Evolutionary conservation across 2,797 vertebrate species (phyloP).

Genomic region (Gila robusta): DNA sequence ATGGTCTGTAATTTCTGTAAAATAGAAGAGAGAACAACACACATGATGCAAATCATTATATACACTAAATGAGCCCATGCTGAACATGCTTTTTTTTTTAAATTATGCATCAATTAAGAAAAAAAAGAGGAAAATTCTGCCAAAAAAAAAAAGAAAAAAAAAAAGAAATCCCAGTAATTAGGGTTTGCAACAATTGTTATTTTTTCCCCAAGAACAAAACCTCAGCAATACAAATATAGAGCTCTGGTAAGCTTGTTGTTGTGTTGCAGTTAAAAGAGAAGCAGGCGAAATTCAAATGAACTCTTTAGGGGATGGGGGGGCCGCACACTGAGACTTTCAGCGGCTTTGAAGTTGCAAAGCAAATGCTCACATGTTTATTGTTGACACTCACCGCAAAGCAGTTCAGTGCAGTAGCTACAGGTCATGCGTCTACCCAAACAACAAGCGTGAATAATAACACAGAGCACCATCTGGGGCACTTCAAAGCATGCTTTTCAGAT

Average conservation of each 20-base stretch:
- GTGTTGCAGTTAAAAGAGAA: conserved; percentile 61
- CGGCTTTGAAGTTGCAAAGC: conserved; percentile 69
- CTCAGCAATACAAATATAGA: conserved; percentile 54
- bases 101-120: conserved; percentile 24
- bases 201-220: conserved; percentile 56
- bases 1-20: conserved; percentile 68
- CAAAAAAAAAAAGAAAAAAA: not conserved
- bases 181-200: conserved; percentile 51
- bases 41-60: conserved; percentile 31
- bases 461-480: conserved; percentile 79
- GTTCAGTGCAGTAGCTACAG: conserved; percentile 79
- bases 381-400: conserved; percentile 72
- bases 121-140: conserved; percentile 1
- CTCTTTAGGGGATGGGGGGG: conserved; percentile 56
- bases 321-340: conserved; percentile 54
- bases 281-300: conserved; percentile 57
- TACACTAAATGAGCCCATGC: conserved; percentile 3
- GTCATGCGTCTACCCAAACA: conserved; percentile 75
- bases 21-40: conserved; percentile 64
- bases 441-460: conserved; percentile 78
- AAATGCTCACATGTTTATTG: conserved; percentile 65
- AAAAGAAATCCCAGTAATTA: conserved; percentile 7
- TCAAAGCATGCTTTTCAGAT: conserved; percentile 79
- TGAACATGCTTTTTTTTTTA: conserved; percentile 20
- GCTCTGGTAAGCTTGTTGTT: conserved; percentile 55